Conservation (phyloP, 1,140 invertebrate genomes). For the Hylaeus volcanicus region DNA sequence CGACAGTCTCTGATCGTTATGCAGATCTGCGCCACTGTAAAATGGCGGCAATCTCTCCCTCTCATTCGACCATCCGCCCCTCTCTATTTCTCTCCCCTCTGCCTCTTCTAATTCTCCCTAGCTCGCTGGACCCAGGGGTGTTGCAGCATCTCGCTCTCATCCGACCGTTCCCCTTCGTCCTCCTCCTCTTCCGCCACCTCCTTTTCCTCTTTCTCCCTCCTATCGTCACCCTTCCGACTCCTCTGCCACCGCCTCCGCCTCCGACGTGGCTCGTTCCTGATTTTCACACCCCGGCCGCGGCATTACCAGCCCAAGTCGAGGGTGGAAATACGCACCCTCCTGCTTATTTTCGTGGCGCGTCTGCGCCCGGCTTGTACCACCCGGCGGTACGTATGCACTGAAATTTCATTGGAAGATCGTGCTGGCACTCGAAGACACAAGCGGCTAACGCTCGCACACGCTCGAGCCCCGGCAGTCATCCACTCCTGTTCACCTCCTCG, state of each 20-base stretch:
- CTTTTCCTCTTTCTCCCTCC: conserved; percentile 26
- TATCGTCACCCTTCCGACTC: conserved; percentile 41
- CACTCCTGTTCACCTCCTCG: conserved; percentile 14
- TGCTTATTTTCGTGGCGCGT: conserved; percentile 52
- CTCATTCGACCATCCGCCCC: conserved; percentile 63
- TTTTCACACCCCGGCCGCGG: conserved; percentile 78
- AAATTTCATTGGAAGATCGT: conserved; percentile 76
- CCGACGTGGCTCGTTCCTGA: conserved; percentile 69
- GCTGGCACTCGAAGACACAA: conserved; percentile 55
- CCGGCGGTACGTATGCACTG: conserved; percentile 46
- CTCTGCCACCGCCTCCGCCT: conserved; percentile 19
- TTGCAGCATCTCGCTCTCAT: conserved; percentile 68
- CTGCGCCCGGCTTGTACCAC: conserved; percentile 64
- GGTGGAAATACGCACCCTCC: conserved; percentile 63
- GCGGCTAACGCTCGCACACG: conserved; percentile 6
- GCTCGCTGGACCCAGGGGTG: conserved; percentile 60
- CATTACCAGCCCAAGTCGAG: conserved; percentile 67
- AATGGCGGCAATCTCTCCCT: conserved; percentile 80
- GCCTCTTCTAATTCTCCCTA: conserved; percentile 41
- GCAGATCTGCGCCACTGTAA: conserved; percentile 80
- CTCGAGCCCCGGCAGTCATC: conserved; percentile 9
- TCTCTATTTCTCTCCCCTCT: conserved; percentile 37
- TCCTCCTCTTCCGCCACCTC: conserved; percentile 22
- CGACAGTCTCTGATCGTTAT: conserved; percentile 81
- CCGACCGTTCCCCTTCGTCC: too few relatives aligned